phyloP scores from a whole-genome alignment of 2,888 invertebrate species.

The Amphipyra berbera region DNA sequence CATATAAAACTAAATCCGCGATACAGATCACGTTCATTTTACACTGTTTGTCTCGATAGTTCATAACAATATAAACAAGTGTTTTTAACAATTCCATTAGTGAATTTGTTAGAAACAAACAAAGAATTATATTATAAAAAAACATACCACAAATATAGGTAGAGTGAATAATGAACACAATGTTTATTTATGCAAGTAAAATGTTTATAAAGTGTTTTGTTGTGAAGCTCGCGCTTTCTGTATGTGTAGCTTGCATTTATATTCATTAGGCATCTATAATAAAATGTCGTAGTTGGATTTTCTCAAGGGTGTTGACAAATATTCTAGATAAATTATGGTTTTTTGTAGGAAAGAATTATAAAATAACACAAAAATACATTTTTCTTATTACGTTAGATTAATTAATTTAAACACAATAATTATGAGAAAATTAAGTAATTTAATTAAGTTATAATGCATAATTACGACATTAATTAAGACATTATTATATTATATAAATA shows the following conservation, averaged over 20 bases:
- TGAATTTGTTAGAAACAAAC: slow-evolving; percentile 32
- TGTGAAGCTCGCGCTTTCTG: not conserved
- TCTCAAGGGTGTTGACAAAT: not conserved
- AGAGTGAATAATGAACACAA: not conserved
- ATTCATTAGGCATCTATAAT: not conserved
- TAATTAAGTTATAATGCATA: too few species aligned
- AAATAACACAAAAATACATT: too few species aligned
- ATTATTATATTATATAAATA: too few species aligned
- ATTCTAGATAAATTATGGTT: too few species aligned
- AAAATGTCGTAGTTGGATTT: not conserved
- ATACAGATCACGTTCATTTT: slow-evolving; percentile 46
- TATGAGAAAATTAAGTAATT: too few species aligned
- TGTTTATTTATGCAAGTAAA: slow-evolving; percentile 16
- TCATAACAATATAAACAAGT: slow-evolving; percentile 35
- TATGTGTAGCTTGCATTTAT: not conserved
- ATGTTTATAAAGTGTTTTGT: slow-evolving; percentile 6
- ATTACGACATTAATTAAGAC: too few species aligned
- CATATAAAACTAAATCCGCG: slow-evolving; percentile 39
- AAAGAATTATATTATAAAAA: slow-evolving; percentile 1
- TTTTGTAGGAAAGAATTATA: too few species aligned
- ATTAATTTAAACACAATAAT: too few species aligned
- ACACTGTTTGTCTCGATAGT: slow-evolving; percentile 43
- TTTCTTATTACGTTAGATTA: too few species aligned
- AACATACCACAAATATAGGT: not conserved
- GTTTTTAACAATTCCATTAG: slow-evolving; percentile 24